A percentile compares a stretch with the other conserved stretches of the same genome.
Evolutionary conservation across 2,797 vertebrate genomes (phyloP).

Genomic region (Cyclopterus lumpus): DNA sequence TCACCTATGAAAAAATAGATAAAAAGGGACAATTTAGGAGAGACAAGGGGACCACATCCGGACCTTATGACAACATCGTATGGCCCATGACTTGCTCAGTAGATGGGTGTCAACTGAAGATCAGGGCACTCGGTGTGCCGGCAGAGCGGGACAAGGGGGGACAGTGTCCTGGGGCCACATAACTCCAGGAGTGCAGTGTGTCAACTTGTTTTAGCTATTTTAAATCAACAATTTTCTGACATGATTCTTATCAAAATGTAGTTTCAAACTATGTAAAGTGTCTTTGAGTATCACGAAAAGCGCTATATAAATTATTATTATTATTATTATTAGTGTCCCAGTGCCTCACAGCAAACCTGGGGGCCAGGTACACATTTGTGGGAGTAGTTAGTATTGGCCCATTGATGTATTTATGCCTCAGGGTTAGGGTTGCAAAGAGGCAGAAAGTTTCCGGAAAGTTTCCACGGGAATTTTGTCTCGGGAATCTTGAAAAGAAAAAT

Average conservation of each 20-base stretch:
- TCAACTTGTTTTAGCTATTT: neutral
- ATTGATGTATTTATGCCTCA: neutral
- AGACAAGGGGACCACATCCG: neutral
- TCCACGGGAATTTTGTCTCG: too few species aligned
- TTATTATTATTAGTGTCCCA: too few species aligned
- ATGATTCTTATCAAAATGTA: too few species aligned
- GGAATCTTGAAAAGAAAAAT: too few species aligned
- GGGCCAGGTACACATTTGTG: neutral
- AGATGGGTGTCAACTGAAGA: neutral
- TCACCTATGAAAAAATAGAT: slow-evolving; percentile 77
- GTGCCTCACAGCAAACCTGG: neutral
- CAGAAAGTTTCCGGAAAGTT: too few species aligned
- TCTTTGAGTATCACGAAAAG: too few species aligned
- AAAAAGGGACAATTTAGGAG: neutral
- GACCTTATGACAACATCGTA: neutral
- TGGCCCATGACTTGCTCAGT: neutral
- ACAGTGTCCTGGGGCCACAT: neutral
- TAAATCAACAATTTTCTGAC: neutral
- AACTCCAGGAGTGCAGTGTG: neutral
- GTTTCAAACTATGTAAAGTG: too few species aligned
- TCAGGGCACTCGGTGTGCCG: neutral
- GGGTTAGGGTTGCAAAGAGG: too few species aligned
- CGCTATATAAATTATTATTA: too few species aligned
- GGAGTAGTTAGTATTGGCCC: neutral
- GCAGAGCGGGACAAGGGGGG: neutral